Conservation (phyloP, 2,888 invertebrate species). For the Hirtodrosophila cameraria region DNA sequence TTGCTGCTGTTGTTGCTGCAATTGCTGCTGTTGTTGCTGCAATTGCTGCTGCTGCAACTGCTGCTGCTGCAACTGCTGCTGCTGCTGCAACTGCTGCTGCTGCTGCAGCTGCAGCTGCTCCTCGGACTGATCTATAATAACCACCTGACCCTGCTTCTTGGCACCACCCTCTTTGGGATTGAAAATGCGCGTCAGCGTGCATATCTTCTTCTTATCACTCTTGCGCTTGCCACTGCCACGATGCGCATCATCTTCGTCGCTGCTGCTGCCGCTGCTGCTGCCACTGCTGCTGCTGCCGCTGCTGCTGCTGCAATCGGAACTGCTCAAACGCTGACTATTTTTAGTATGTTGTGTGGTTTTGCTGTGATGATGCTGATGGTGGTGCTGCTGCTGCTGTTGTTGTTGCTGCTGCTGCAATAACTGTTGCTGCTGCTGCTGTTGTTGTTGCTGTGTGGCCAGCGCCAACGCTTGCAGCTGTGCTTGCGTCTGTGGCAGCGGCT, state of each 20-base stretch:
- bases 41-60: slow-evolving; percentile 83
- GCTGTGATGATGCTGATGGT: slow-evolving; percentile 24
- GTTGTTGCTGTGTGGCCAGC: slow-evolving; percentile 12
- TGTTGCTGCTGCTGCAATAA: slow-evolving; percentile 33
- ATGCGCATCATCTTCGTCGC: slow-evolving; percentile 59
- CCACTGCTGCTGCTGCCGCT: slow-evolving; percentile 43
- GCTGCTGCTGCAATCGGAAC: slow-evolving; percentile 42
- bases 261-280: slow-evolving; percentile 62
- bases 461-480: too few relatives aligned
- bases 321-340: slow-evolving; percentile 40
- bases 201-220: slow-evolving; percentile 89
- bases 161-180: slow-evolving; percentile 90
- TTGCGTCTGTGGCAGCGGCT: slow-evolving; percentile 46
- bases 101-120: slow-evolving; percentile 83
- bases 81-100: slow-evolving; percentile 70
- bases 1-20: too few relatives aligned
- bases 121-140: slow-evolving; percentile 88
- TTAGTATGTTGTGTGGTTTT: slow-evolving; percentile 45
- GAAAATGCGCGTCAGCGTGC: slow-evolving; percentile 88
- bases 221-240: slow-evolving; percentile 78
- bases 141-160: slow-evolving; percentile 89
- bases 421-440: slow-evolving; percentile 40
- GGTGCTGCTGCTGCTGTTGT: background rate
- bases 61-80: slow-evolving; percentile 48
- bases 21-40: slow-evolving; percentile 71